Evolutionary conservation across 2,888 invertebrate genomes (phyloP).

Genomic region (Meganola albula): DNA sequence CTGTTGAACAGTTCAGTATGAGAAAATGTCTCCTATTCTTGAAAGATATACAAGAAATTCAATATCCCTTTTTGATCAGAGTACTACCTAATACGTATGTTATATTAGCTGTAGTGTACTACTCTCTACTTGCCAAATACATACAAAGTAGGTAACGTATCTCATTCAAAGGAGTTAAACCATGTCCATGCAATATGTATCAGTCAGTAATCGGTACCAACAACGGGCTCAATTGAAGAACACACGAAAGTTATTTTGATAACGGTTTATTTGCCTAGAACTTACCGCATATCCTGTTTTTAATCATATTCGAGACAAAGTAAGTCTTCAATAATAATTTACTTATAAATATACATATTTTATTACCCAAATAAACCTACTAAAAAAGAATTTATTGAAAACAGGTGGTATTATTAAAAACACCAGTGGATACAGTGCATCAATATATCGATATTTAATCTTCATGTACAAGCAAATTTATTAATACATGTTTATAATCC

Average conservation of each 20-base stretch:
- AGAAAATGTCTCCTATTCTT: too few species aligned
- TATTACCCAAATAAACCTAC: conserved; percentile 73
- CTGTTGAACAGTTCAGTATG: too few species aligned
- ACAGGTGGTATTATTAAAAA: conserved; percentile 73
- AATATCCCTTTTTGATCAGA: too few species aligned
- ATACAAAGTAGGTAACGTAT: too few species aligned
- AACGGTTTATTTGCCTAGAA: conserved; percentile 74
- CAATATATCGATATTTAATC: conserved; percentile 86
- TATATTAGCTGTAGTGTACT: too few species aligned
- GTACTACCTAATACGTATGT: too few species aligned
- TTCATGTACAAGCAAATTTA: conserved; percentile 87
- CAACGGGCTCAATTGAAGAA: conserved; percentile 56
- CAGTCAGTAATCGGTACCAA: too few species aligned
- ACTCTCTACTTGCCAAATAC: too few species aligned
- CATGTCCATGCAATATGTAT: too few species aligned
- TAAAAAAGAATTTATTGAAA: conserved; percentile 54
- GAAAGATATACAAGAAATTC: too few species aligned
- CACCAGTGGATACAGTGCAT: conserved; percentile 81
- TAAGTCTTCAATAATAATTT: conserved; percentile 71
- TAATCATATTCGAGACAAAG: conserved; percentile 71
- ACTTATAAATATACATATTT: conserved; percentile 75
- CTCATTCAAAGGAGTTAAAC: too few species aligned
- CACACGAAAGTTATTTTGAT: conserved; percentile 59
- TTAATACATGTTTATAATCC: conserved; percentile 75
- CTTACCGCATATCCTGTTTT: conserved; percentile 67